Conservation (phyloP, 92 coral and sea anemone genomes). For the Zoanthus sociatus region DNA sequence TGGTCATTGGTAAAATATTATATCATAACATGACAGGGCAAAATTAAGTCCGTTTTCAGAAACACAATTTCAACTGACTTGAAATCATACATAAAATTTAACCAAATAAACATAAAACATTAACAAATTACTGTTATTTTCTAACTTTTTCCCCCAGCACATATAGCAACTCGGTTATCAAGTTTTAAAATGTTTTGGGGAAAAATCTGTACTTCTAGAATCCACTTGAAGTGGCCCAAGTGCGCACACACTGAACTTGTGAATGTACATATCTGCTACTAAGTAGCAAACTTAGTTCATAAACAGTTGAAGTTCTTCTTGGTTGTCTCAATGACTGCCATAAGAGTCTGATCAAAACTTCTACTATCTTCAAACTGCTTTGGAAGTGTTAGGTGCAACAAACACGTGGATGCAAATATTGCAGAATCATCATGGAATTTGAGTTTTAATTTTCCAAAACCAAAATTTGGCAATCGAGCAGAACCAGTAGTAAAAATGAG, state of each 20-base stretch:
- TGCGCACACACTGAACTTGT: background rate
- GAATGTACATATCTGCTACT: conserved; percentile 13
- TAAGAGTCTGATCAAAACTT: background rate
- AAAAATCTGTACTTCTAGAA: conserved; percentile 3
- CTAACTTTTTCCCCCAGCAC: background rate
- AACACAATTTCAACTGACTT: background rate
- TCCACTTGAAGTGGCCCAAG: conserved; percentile 1
- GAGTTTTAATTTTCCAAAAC: conserved; percentile 47
- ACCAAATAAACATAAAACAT: background rate
- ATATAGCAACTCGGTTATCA: background rate
- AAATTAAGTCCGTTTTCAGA: background rate
- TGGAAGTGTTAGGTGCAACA: background rate
- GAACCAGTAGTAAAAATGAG: conserved; percentile 60
- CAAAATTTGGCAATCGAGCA: conserved; percentile 60
- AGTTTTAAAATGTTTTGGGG: background rate
- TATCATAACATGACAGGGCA: background rate
- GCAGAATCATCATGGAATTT: conserved; percentile 35
- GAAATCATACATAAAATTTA: background rate
- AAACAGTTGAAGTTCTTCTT: background rate
- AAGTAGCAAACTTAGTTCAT: background rate
- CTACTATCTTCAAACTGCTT: background rate
- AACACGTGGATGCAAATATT: conserved; percentile 52
- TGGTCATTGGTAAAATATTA: background rate
- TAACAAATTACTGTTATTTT: background rate
- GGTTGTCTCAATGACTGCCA: conserved; percentile 1